phyloP scores from a whole-genome alignment of 2,797 vertebrate species.

The Coilia nasus region DNA sequence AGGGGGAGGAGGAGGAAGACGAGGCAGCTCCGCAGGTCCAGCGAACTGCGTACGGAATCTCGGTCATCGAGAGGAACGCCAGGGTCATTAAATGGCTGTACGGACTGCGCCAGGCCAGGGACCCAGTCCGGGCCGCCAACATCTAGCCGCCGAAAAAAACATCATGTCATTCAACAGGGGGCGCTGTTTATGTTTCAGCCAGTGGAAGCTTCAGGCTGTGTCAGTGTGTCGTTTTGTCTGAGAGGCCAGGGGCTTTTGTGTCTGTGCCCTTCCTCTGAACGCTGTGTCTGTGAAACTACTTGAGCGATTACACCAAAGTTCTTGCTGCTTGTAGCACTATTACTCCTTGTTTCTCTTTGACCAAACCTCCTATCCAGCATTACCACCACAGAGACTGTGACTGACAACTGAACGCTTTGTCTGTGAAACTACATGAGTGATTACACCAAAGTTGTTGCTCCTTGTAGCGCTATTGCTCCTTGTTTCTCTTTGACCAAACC shows the following conservation, averaged over 20 bases:
- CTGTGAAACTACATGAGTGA: neutral
- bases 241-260: neutral
- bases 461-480: neutral
- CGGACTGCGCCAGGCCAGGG: slow-evolving; percentile 81
- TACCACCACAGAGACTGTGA: neutral
- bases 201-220: neutral
- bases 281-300: neutral
- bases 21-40: slow-evolving; percentile 56
- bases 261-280: neutral
- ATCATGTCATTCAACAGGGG: no score
- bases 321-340: neutral
- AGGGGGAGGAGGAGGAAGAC: slow-evolving; percentile 56
- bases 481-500: neutral
- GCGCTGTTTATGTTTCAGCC: neutral
- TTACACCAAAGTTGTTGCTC: neutral
- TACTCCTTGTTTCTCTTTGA: neutral
- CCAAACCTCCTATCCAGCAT: neutral
- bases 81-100: slow-evolving; percentile 97
- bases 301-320: neutral
- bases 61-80: slow-evolving; percentile 91
- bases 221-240: neutral
- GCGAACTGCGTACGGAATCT: slow-evolving; percentile 84
- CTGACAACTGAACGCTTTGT: neutral
- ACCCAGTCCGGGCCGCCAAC: slow-evolving; percentile 71
- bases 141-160: no score